Evolutionary conservation across 1,140 invertebrate species (phyloP).

Genomic region (Teleopsis dalmanni): DNA sequence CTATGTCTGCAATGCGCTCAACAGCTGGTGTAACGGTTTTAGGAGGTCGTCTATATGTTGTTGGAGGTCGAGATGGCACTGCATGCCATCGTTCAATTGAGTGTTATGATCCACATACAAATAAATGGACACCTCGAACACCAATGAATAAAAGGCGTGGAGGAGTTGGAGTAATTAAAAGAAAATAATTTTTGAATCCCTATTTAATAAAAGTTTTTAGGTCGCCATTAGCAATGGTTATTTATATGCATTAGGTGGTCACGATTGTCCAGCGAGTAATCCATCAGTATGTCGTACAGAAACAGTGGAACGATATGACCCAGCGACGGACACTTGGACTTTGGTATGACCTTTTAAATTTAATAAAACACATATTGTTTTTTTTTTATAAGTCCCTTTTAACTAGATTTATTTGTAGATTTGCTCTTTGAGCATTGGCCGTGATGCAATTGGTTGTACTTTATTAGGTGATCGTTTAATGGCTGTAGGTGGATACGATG

Average conservation of each 20-base stretch:
- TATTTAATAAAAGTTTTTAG: conserved; percentile 22
- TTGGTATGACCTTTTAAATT: conserved; percentile 49
- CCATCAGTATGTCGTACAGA: conserved; percentile 74
- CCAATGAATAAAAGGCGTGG: conserved; percentile 83
- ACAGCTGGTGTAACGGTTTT: conserved; percentile 86
- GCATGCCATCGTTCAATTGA: conserved; percentile 87
- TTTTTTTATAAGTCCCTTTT: not conserved
- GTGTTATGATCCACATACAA: conserved; percentile 84
- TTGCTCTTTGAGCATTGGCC: conserved; percentile 72
- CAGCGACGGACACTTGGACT: conserved; percentile 81
- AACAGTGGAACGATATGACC: conserved; percentile 82
- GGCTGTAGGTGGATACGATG: conserved; percentile 92
- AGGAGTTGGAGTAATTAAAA: conserved; percentile 64
- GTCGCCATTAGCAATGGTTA: conserved; percentile 75
- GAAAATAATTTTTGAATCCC: not conserved
- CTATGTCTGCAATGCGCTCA: conserved; percentile 78
- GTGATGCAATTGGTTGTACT: conserved; percentile 88
- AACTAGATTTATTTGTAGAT: conserved; percentile 22
- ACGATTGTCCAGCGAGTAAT: conserved; percentile 80
- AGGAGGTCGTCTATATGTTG: conserved; percentile 78
- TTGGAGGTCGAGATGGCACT: conserved; percentile 87
- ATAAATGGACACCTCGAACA: conserved; percentile 80
- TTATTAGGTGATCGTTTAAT: conserved; percentile 81
- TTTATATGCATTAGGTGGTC: conserved; percentile 79
- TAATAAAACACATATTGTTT: not conserved